These are phyloP conservation scores for Dallia pectoralis DNA, from an alignment of 2,797 vertebrate species.

Conservation along the genomic window DNA sequence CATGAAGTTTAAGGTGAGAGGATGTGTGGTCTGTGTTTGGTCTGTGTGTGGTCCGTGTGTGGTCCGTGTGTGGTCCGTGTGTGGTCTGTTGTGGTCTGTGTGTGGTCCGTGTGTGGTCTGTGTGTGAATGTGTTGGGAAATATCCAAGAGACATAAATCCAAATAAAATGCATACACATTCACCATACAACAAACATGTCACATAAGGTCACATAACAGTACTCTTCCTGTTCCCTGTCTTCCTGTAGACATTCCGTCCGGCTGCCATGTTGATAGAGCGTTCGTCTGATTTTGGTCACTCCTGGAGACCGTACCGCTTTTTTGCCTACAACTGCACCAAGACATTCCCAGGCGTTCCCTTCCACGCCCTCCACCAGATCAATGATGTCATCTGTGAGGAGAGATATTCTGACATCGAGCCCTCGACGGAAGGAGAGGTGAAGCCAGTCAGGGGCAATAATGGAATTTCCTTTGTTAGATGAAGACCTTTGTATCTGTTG, in stretches of 20 bases:
- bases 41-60: too few relatives aligned
- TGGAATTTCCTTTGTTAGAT: neutral
- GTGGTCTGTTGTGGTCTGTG: conserved; percentile 3
- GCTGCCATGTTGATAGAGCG: conserved; percentile 86
- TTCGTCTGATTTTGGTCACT: conserved; percentile 77
- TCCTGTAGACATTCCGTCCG: conserved; percentile 81
- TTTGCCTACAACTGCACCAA: conserved; percentile 86
- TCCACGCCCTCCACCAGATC: conserved; percentile 67
- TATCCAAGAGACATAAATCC: conserved; percentile 28
- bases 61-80: conserved; percentile 1
- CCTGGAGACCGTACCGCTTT: conserved; percentile 83
- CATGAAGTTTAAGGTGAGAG: conserved; percentile 86
- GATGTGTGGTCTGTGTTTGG: neutral
- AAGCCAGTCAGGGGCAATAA: neutral
- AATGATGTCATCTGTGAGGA: conserved; percentile 85
- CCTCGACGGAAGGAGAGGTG: conserved; percentile 85
- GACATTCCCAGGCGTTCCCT: conserved; percentile 73
- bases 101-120: neutral
- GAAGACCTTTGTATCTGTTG: neutral
- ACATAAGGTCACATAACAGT: conserved; percentile 12
- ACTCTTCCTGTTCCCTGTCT: neutral
- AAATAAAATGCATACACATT: neutral
- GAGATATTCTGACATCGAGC: conserved; percentile 85
- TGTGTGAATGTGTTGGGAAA: conserved; percentile 7
- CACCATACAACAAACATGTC: conserved; percentile 28